Evolutionary conservation across 2,888 invertebrate species (phyloP), one percentile per base, ranked within the genome.

Genomic region (Vanessa cardui): DNA sequence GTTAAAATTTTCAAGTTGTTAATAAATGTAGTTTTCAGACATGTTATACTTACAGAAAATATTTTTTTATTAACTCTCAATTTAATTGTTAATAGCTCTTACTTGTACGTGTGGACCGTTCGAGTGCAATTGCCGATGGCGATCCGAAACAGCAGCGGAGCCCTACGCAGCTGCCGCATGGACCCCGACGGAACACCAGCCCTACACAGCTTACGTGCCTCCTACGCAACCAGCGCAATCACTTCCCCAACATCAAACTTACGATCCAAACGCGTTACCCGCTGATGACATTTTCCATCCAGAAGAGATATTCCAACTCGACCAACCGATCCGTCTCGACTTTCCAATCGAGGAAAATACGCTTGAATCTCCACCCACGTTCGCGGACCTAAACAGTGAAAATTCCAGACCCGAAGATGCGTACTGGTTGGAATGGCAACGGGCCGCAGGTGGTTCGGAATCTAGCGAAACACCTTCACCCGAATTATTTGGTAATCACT

Each of bases 241-340:
- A 9, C 89, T 88, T 39, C 89, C 81, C 65, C 88, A 77, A 69
- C 86, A 70, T 66, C 90, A 90, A 49, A 87, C 92, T 26, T 94
- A 94, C 87, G 95, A 95, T 76, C 94, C 95, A 64, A 89, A 94
- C 0, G 87, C 93, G 0, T 89, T 95, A 31, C 94, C 95, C 58
- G 91, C 94, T 0, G 94, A 94, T 52, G 96, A 96, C 77, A 90
- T 96, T 33, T 96, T 96, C 81, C 96, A 96, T 79, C 96, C 96
- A 0, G 96, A 96, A 80, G 96, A 96, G 83, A 96, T 96, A 72
- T 96, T 96, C 85, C 96, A 96, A 81, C 85, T 96, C 68, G 96
- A 96, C 78, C 96, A 96, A 79, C 96, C 96, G 0, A 92, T 96
- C 49, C 89, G 95, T 75, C 87, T 95, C 0, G 95, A 96, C 77